Evolutionary conservation across 2,113 vertebrate genomes (phyloP).

Genomic region (Chionomys nivalis): DNA sequence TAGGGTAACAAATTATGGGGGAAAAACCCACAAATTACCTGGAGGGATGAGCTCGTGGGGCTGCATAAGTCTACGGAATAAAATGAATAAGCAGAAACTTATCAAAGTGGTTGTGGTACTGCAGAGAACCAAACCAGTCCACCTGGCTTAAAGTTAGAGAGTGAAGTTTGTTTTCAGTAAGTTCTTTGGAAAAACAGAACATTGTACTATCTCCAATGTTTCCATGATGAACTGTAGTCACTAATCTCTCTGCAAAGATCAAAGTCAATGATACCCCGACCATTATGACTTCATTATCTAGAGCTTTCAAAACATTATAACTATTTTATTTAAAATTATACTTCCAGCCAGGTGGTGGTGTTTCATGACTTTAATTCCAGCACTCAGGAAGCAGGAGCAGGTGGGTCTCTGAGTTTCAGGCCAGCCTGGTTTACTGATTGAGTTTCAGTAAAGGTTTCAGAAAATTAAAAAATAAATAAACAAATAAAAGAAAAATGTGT

Average conservation of each 20-base stretch:
- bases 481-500: background rate
- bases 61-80: constrained; percentile 21
- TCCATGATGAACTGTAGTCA: background rate
- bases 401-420: background rate
- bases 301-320: background rate
- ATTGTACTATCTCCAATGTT: background rate
- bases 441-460: background rate
- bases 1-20: constrained; percentile 1
- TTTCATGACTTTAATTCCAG: background rate
- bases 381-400: background rate
- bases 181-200: background rate
- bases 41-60: background rate
- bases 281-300: accelerated
- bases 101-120: background rate
- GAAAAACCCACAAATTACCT: background rate
- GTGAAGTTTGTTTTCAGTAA: background rate
- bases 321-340: background rate
- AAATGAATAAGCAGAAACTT: constrained; percentile 40
- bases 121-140: constrained; percentile 42
- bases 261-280: background rate
- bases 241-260: background rate
- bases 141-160: constrained; percentile 20
- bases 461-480: background rate
- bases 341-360: background rate
- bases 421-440: background rate